Evolutionary conservation across 2,888 invertebrate species (phyloP).

Genomic region (Drosophila acutilabella): DNA sequence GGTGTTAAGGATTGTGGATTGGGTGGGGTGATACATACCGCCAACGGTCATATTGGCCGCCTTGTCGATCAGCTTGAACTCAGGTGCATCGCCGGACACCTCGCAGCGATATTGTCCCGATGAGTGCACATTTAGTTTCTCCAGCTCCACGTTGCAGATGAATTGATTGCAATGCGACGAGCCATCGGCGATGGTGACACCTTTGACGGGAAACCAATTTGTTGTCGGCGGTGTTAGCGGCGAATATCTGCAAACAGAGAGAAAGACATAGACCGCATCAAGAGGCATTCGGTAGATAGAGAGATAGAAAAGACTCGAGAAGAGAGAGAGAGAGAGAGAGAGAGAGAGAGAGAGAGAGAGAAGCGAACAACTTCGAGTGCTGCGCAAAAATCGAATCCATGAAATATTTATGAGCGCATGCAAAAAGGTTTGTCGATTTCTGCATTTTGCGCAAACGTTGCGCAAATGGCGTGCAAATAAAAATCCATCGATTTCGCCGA

Average conservation of each 20-base stretch:
- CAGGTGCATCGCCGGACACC: slow-evolving; percentile 88
- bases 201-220: slow-evolving; percentile 84
- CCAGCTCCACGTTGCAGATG: slow-evolving; percentile 84
- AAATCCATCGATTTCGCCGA: slow-evolving; percentile 66
- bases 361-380: slow-evolving; percentile 50
- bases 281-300: neutral
- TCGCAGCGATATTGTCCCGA: slow-evolving; percentile 88
- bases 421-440: slow-evolving; percentile 58
- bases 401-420: slow-evolving; percentile 79
- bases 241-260: slow-evolving; percentile 82
- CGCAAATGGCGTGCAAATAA: slow-evolving; percentile 58
- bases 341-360: slow-evolving; percentile 9
- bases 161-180: slow-evolving; percentile 85
- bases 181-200: slow-evolving; percentile 84
- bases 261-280: slow-evolving; percentile 28
- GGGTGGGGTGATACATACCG: slow-evolving; percentile 82
- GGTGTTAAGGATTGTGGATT: neutral
- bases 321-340: neutral
- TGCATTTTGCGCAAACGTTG: slow-evolving; percentile 58
- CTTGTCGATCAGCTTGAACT: slow-evolving; percentile 87
- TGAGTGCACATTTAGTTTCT: slow-evolving; percentile 82
- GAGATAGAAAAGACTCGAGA: neutral
- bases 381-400: slow-evolving; percentile 73
- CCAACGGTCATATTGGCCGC: slow-evolving; percentile 87
- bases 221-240: slow-evolving; percentile 84